Percentiles rank a stretch among this genome's conserved stretches.
Conservation (phyloP, 2,797 vertebrate species). For the Eurystomus glaucurus region DNA sequence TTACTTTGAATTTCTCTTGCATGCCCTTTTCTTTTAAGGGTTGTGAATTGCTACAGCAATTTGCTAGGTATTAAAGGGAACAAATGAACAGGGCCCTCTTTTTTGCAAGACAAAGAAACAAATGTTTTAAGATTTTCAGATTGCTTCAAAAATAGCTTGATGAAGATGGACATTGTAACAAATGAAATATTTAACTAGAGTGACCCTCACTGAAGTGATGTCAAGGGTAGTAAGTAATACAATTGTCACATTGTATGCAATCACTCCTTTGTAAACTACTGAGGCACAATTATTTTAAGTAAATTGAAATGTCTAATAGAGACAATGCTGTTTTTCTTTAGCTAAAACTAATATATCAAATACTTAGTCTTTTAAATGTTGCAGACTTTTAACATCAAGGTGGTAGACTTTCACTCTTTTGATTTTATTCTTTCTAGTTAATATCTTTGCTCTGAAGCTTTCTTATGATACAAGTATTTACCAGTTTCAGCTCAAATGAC, state of each 20-base stretch:
- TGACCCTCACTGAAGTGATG: slow-evolving; percentile 64
- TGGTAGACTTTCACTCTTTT: neutral
- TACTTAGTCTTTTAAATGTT: neutral
- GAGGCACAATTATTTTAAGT: slow-evolving; percentile 63
- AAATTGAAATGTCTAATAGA: slow-evolving; percentile 49
- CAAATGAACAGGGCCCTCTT: slow-evolving; percentile 13
- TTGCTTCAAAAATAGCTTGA: slow-evolving; percentile 58
- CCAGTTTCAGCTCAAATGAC: neutral
- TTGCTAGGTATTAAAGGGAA: slow-evolving; percentile 52
- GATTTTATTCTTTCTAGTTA: slow-evolving; percentile 1
- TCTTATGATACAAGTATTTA: slow-evolving; percentile 10
- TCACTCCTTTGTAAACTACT: slow-evolving; percentile 52
- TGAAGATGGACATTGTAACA: slow-evolving; percentile 63
- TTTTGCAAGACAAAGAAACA: slow-evolving; percentile 47
- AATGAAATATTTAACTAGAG: slow-evolving; percentile 69
- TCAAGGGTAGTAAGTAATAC: slow-evolving; percentile 70
- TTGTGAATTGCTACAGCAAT: slow-evolving; percentile 50
- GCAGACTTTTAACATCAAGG: neutral
- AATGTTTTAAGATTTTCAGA: slow-evolving; percentile 56
- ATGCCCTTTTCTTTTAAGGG: slow-evolving; percentile 1
- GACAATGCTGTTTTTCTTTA: slow-evolving; percentile 25
- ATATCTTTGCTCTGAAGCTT: slow-evolving; percentile 2
- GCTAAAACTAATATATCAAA: slow-evolving; percentile 23
- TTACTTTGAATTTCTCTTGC: slow-evolving; percentile 23
- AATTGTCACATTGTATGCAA: slow-evolving; percentile 61